Base-by-base conservation (phyloP, 2,888 invertebrate species). In the Epinotia brunnichana region DNA sequence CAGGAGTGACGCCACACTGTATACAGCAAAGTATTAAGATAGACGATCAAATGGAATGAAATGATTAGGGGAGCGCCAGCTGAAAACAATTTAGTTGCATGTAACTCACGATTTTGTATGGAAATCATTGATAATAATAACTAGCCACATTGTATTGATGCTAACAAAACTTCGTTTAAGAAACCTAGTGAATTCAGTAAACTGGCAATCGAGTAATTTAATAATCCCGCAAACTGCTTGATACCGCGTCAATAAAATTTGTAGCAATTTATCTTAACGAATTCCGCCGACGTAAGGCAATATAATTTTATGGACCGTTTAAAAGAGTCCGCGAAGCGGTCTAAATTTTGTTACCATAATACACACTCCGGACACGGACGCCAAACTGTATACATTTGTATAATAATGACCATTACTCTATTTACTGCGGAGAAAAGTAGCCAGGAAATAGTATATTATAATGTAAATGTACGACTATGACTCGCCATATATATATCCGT, bases 261-360 rank as follows among this genome's bases (percentile, higher is more conserved):
- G 56, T 68, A 57, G 67, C 67, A 72, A 72, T 72, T 68, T 72
- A 51, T 72, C 67, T 72, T 68, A 51, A 72, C 56, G 61, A 68
- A 72, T 67, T 68, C 67, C 59, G 61, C 67, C 67, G 56, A 72
- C 67, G 61, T 61, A 54, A 54, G 21, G 71, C 72, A 44, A 68
- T 72, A 72, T 71, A 62, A 72, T 56, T 72, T 72, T 68, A 72
- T 68, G 67, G 67, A 67, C 56, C 56, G 39, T 68, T 72, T 62
- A 72, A 72, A 68, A 68, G 61, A 67, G 61, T 66, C 64, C 51
- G 59, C 60, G n/a, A 56, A 67, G 60, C 67, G 60, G 53, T 71
- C 54, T 68, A 62, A 72, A 72, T 68, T 67, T 57, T 72, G 61
- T 48, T 15, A 68, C 67, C 60, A 71, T 67, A 61, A 67, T 67